These are phyloP conservation scores for Ephialtes manifestator DNA, from an alignment of 2,888 invertebrate species.

Conservation along the genomic window DNA sequence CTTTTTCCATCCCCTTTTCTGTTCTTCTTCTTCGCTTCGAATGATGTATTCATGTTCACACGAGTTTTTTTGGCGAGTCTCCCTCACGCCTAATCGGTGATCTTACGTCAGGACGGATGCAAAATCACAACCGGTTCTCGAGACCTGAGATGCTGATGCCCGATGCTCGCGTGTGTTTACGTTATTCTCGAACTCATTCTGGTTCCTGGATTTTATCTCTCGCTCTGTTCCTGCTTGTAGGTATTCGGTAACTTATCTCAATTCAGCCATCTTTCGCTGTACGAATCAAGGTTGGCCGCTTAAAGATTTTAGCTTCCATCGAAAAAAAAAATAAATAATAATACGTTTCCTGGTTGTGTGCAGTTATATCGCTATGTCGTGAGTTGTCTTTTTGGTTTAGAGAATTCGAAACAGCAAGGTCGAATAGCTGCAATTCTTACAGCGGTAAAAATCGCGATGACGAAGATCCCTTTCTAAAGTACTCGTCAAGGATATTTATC, in stretches of 20 bases:
- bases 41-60: slow-evolving; percentile 77
- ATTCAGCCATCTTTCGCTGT: slow-evolving; percentile 23
- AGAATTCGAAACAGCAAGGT: slow-evolving; percentile 2
- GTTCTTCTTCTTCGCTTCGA: slow-evolving; percentile 47
- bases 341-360: slow-evolving; percentile 63
- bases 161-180: slow-evolving; percentile 59
- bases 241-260: slow-evolving; percentile 12
- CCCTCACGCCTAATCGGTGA: slow-evolving; percentile 78
- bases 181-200: slow-evolving; percentile 54
- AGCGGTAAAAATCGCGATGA: not conserved
- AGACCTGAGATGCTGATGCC: slow-evolving; percentile 55
- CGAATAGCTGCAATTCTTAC: not conserved
- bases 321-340: slow-evolving; percentile 35
- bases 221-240: not conserved
- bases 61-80: slow-evolving; percentile 68
- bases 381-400: not conserved
- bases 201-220: slow-evolving; percentile 47
- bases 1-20: slow-evolving; percentile 1
- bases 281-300: slow-evolving; percentile 54
- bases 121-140: slow-evolving; percentile 83
- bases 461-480: not conserved
- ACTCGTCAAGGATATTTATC: not conserved
- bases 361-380: slow-evolving; percentile 28
- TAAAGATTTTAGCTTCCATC: slow-evolving; percentile 49
- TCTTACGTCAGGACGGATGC: slow-evolving; percentile 83